Conservation (phyloP, 2,113 vertebrate species). For the Coturnix japonica region DNA sequence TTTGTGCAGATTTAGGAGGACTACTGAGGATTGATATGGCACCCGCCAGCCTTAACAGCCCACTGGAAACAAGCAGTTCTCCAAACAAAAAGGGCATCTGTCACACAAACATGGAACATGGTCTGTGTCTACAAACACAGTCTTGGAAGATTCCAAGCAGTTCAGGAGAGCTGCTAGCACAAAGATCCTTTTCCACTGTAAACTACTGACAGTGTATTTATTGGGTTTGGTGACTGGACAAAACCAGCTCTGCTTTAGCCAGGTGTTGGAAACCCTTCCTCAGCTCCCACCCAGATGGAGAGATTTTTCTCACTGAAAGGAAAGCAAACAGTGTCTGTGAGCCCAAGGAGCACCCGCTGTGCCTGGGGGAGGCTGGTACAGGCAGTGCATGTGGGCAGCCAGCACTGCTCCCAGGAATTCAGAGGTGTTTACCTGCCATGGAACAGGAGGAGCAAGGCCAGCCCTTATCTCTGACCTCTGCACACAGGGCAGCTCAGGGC, state of each 20-base stretch:
- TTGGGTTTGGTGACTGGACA: not conserved
- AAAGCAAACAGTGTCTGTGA: not conserved
- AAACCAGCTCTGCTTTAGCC: not conserved
- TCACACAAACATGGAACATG: accelerated
- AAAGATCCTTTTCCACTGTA: not conserved
- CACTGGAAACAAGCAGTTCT: not conserved
- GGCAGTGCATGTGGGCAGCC: not conserved
- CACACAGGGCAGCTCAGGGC: not conserved
- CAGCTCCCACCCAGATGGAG: not conserved
- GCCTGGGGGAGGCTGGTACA: not conserved
- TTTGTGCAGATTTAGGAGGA: not conserved
- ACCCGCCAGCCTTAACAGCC: not conserved
- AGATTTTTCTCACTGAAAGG: not conserved
- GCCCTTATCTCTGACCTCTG: not conserved
- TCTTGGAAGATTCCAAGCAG: not conserved
- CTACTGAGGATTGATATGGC: not conserved
- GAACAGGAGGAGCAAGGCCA: not conserved
- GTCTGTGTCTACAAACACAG: not conserved
- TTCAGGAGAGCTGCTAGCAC: not conserved
- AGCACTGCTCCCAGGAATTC: not conserved
- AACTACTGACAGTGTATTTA: accelerated
- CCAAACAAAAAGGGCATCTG: not conserved
- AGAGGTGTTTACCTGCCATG: not conserved
- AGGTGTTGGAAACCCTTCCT: not conserved
- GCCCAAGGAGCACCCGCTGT: not conserved